Evolutionary conservation across 2,888 invertebrate genomes (phyloP).

Genomic region (Graphium colonna): DNA sequence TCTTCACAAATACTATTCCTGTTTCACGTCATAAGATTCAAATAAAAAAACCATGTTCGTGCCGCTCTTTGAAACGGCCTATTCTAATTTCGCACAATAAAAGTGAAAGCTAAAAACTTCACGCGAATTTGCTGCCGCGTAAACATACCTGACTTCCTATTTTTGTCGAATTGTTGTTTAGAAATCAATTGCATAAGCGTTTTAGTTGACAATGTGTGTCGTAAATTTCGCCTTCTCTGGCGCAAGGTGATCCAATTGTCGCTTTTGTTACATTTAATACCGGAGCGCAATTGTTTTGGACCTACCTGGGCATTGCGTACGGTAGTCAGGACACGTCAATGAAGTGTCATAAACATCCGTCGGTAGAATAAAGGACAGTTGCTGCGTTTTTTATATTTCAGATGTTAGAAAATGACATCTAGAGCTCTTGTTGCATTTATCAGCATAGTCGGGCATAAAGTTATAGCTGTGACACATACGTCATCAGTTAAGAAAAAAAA

Average conservation of each 20-base stretch:
- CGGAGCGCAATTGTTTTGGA: constrained; percentile 42
- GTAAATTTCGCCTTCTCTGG: constrained; percentile 52
- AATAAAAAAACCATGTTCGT: not conserved
- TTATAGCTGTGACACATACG: too few relatives aligned
- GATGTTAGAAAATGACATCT: not conserved
- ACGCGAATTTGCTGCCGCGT: constrained; percentile 58
- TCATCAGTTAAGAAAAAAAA: too few relatives aligned
- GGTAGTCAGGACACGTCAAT: constrained; percentile 21
- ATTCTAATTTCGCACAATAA: constrained; percentile 53
- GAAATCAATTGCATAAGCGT: constrained; percentile 49
- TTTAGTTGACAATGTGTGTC: constrained; percentile 48
- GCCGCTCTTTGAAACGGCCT: not conserved
- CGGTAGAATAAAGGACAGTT: constrained; percentile 3
- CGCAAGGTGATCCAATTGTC: constrained; percentile 50
- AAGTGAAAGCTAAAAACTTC: constrained; percentile 65
- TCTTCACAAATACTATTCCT: not conserved
- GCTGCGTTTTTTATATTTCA: not conserved
- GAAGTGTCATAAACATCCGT: constrained; percentile 15
- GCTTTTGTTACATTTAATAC: constrained; percentile 41
- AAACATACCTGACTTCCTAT: constrained; percentile 52
- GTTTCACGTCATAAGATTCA: not conserved
- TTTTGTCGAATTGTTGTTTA: constrained; percentile 35
- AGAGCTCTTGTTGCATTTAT: too few relatives aligned
- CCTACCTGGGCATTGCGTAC: constrained; percentile 45
- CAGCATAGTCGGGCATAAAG: too few relatives aligned